Conservation (phyloP, 2,113 vertebrate genomes). For the Noturus placidus region DNA sequence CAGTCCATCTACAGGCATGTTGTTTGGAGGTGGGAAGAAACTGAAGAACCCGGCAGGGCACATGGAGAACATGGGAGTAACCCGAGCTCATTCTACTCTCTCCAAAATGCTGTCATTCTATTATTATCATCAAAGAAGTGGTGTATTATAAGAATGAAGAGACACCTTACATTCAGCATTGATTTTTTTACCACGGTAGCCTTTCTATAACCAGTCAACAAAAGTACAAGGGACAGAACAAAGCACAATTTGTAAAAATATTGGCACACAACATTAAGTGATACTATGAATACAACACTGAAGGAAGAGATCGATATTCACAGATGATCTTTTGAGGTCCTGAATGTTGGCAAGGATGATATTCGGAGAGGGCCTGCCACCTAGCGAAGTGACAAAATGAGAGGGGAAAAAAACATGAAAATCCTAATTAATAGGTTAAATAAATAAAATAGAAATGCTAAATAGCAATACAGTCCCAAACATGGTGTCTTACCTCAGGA, state of each 20-base stretch:
- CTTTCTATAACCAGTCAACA: neutral
- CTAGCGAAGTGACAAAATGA: neutral
- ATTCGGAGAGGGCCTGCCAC: neutral
- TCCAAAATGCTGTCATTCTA: neutral
- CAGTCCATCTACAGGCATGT: neutral
- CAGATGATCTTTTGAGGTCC: neutral
- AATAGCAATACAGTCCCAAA: neutral
- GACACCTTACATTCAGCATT: neutral
- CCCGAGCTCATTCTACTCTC: neutral
- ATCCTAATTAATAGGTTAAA: neutral
- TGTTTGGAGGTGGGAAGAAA: neutral
- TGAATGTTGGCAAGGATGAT: neutral
- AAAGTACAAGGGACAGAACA: neutral
- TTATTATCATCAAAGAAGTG: neutral
- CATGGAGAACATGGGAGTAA: neutral
- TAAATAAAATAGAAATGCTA: neutral
- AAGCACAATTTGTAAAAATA: neutral
- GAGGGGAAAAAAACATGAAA: neutral
- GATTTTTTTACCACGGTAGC: neutral
- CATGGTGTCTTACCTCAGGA: constrained; percentile 6
- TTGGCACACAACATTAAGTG: neutral
- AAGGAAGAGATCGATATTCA: neutral
- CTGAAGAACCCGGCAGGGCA: neutral
- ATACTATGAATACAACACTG: neutral
- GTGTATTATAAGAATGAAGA: neutral